Base-by-base conservation (phyloP, 2,113 vertebrate species). In the Verasper variegatus region DNA sequence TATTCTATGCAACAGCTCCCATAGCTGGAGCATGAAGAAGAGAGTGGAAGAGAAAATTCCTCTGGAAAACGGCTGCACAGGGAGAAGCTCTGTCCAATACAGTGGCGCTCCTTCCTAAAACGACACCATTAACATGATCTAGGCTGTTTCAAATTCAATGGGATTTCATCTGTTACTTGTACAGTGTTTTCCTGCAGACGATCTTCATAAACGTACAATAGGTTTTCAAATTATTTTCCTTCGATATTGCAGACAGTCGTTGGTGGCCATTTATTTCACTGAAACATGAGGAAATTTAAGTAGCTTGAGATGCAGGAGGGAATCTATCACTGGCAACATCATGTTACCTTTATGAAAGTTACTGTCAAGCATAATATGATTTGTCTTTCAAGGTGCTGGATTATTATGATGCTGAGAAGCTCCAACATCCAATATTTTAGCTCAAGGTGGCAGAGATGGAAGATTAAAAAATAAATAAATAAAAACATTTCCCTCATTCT, bases 1-100 rank as follows among this genome's bases (percentile, higher is more conserved):
- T 68, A 54, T 76, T 82, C 77, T 20, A 66, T 68, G 82, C 71
- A 83, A 85, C 74, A 74, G 51, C 69, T 74, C 63, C 37, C n/a
- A 72, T 65, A 68, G 56, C 42, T 61, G 24, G 31, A 66, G 35
- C 70, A 71, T 65, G 62, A 73, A 68, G 74, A 61, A 35, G 62
- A 54, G 40, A 40, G 11, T 4, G 40, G 13, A 13, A 47, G 14
- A 76, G 27, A 20, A 12, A 21, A 56, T 56, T 82, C 52, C 1
- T 2, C 21, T 64, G 78, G 77, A 49, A 76, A 86, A 68, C 59
- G 20, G 71, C 74, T 74, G 75, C 35, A 72, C 67, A 20, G 87
- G 81, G 69, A 76, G 63, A 85, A 45, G 23, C 3, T 2, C 2
- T 14, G 60, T 18, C 70, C 65, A 66, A 78, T 68, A 60, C 71